Conservation (phyloP, 2,888 invertebrate species). For the Nymphalis c-album region DNA sequence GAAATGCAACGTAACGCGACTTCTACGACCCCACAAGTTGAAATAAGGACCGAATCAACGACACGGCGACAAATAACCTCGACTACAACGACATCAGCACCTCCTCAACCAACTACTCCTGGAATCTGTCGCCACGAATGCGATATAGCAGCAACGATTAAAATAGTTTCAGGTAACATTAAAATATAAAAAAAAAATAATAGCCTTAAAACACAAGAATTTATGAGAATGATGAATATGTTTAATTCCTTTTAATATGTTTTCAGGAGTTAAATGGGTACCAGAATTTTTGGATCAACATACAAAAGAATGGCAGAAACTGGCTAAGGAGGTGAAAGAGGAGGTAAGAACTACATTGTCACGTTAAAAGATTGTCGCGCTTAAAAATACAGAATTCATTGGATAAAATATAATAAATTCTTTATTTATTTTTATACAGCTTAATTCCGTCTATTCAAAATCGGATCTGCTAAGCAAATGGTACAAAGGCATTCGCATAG, state of each 20-base stretch:
- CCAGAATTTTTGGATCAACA: conserved; percentile 93
- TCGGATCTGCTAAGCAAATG: conserved; percentile 88
- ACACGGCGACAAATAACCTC: conserved; percentile 79
- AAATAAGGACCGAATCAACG: conserved; percentile 72
- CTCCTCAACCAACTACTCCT: conserved; percentile 89
- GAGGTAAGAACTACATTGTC: conserved; percentile 80
- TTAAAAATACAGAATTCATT: not conserved
- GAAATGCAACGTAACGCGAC: conserved; percentile 85
- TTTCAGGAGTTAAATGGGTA: conserved; percentile 87
- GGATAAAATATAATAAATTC: not conserved
- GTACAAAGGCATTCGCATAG: conserved; percentile 92
- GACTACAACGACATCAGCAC: conserved; percentile 85
- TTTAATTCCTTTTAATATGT: not conserved
- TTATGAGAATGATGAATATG: not conserved
- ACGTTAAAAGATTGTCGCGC: not conserved
- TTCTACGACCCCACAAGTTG: conserved; percentile 74
- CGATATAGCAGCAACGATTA: conserved; percentile 92
- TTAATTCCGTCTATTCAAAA: conserved; percentile 90
- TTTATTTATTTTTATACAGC: conserved; percentile 76
- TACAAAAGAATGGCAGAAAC: conserved; percentile 91
- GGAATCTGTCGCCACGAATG: conserved; percentile 89
- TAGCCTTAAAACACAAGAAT: not conserved
- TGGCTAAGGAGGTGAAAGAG: conserved; percentile 89
- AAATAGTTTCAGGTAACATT: conserved; percentile 86
- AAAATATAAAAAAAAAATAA: not conserved